Evolutionary conservation across 2,113 vertebrate species (phyloP).

Genomic region (Climacteris rufus): DNA sequence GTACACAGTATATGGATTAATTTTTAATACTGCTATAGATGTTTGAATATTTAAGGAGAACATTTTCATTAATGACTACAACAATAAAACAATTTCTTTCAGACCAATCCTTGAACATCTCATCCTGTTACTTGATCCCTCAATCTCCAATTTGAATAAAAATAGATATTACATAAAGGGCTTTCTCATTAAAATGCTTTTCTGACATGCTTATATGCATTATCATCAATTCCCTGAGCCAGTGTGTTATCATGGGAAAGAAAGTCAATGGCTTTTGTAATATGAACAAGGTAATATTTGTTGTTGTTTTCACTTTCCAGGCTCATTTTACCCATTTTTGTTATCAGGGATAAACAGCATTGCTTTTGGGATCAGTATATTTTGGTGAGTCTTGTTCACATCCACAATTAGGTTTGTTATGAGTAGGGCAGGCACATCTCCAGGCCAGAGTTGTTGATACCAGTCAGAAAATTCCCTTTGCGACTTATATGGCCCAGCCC

Average conservation of each 20-base stretch:
- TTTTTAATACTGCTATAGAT: neutral
- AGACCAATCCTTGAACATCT: constrained; percentile 30
- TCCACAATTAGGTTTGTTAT: neutral
- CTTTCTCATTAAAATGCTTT: constrained; percentile 7
- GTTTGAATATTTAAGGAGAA: neutral
- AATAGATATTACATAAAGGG: constrained; percentile 19
- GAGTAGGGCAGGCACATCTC: neutral
- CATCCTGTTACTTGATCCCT: neutral
- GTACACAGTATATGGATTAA: neutral
- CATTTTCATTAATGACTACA: constrained; percentile 22
- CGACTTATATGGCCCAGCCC: neutral
- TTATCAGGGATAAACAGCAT: neutral
- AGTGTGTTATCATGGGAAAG: neutral
- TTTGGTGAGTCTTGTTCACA: neutral
- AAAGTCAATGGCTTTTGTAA: neutral
- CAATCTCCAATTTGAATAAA: constrained; percentile 22
- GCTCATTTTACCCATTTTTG: neutral
- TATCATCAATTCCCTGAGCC: neutral
- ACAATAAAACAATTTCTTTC: neutral
- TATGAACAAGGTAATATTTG: neutral
- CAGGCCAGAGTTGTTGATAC: neutral
- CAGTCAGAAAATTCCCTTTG: neutral
- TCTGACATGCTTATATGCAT: neutral
- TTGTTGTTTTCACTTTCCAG: neutral
- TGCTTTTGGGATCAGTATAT: neutral